Percentiles rank a stretch among this genome's conserved stretches.
These are phyloP conservation scores for Serrognathus titanus DNA, from an alignment of 2,888 invertebrate species.

Conservation along the genomic window DNA sequence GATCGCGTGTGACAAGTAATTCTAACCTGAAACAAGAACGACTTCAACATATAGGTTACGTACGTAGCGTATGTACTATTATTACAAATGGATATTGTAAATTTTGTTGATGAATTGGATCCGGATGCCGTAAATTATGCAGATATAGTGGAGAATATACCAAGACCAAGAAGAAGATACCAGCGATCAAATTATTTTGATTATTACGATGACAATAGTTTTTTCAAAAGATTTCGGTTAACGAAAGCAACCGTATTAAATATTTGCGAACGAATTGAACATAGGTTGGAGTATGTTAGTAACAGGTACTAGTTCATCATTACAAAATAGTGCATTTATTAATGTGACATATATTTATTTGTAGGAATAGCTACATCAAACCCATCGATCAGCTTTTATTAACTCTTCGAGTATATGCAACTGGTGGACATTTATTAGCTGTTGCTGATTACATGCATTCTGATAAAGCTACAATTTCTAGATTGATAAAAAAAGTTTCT, in stretches of 20 bases:
- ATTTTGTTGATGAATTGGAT: too few relatives aligned
- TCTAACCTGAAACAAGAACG: too few relatives aligned
- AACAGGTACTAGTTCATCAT: neutral
- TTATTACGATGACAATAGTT: too few relatives aligned
- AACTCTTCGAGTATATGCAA: neutral
- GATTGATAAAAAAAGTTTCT: neutral
- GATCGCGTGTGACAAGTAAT: too few relatives aligned
- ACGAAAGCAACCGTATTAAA: neutral
- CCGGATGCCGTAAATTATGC: too few relatives aligned
- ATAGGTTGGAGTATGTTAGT: neutral
- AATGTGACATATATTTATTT: neutral
- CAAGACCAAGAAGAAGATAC: too few relatives aligned
- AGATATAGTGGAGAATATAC: too few relatives aligned
- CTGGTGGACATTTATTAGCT: neutral
- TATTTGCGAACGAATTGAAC: neutral
- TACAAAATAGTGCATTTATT: neutral
- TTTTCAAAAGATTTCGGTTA: neutral
- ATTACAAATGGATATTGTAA: too few relatives aligned
- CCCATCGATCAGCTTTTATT: neutral
- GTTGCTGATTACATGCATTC: neutral
- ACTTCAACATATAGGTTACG: too few relatives aligned
- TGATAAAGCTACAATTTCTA: neutral
- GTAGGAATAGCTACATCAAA: neutral
- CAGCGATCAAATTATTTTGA: too few relatives aligned
- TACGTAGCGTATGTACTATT: too few relatives aligned